A percentile compares a stretch with the other conserved stretches of the same genome.
phyloP scores from a whole-genome alignment of 1,140 invertebrate species.

The Bombus vancouverensis region DNA sequence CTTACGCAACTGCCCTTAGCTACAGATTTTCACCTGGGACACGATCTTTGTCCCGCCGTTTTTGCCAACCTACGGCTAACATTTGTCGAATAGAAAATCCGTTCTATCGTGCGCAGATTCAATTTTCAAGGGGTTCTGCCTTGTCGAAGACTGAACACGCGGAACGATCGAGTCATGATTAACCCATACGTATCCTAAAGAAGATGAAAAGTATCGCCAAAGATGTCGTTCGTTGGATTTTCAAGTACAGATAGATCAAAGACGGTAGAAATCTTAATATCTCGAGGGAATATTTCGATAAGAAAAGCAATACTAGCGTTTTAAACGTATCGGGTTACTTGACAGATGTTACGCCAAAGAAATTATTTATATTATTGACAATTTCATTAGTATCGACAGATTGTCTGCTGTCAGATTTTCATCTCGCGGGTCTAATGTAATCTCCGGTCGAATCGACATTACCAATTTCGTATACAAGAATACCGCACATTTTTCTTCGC shows the following conservation, averaged over 20 bases:
- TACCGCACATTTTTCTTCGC: neutral
- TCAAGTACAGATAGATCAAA: too few relatives aligned
- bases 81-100: neutral
- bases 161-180: neutral
- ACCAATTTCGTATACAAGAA: neutral
- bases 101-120: neutral
- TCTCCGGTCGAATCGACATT: neutral
- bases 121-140: neutral
- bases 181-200: neutral
- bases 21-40: slow-evolving; percentile 47
- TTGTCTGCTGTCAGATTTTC: neutral
- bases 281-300: neutral
- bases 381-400: neutral
- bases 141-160: neutral
- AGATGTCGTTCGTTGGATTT: too few relatives aligned
- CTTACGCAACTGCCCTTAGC: neutral
- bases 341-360: neutral
- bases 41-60: neutral
- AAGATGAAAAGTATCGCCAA: too few relatives aligned
- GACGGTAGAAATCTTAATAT: too few relatives aligned
- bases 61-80: neutral
- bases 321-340: neutral
- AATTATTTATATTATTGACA: neutral
- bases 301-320: neutral
- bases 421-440: neutral